These are phyloP conservation scores for Upupa epops DNA, from an alignment of 2,113 vertebrate genomes.

Conservation along the genomic window DNA sequence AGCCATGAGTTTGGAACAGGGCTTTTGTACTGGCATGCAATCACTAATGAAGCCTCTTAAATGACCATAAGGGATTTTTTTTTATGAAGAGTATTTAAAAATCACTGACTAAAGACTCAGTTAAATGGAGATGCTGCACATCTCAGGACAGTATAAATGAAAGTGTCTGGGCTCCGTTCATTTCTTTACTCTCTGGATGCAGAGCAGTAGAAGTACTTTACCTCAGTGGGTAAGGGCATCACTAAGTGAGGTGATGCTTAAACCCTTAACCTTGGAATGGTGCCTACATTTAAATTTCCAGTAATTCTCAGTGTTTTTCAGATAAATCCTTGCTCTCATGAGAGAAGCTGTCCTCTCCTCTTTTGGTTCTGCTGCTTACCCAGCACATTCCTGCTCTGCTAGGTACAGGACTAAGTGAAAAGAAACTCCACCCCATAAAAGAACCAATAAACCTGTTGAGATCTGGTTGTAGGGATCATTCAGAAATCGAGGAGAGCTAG, in stretches of 20 bases:
- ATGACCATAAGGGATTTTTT: not conserved
- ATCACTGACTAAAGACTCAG: conserved; percentile 20
- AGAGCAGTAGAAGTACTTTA: not conserved
- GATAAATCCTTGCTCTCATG: not conserved
- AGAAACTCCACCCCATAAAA: not conserved
- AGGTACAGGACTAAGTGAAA: not conserved
- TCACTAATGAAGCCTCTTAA: not conserved
- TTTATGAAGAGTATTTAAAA: not conserved
- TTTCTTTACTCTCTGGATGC: not conserved
- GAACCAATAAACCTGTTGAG: not conserved
- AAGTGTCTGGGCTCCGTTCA: not conserved
- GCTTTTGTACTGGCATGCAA: rapidly evolving
- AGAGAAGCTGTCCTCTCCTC: not conserved
- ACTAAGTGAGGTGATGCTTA: not conserved
- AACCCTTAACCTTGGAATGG: not conserved
- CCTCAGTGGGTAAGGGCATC: not conserved
- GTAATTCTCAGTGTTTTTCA: not conserved
- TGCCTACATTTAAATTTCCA: not conserved
- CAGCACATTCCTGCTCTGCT: not conserved
- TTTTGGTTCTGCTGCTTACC: not conserved
- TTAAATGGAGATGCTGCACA: not conserved
- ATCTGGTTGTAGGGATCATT: not conserved
- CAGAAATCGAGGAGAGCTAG: not conserved
- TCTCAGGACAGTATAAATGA: not conserved
- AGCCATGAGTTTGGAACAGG: not conserved